Conservation (phyloP, 2,113 vertebrate genomes). For the Petrocephalus zakoni region DNA sequence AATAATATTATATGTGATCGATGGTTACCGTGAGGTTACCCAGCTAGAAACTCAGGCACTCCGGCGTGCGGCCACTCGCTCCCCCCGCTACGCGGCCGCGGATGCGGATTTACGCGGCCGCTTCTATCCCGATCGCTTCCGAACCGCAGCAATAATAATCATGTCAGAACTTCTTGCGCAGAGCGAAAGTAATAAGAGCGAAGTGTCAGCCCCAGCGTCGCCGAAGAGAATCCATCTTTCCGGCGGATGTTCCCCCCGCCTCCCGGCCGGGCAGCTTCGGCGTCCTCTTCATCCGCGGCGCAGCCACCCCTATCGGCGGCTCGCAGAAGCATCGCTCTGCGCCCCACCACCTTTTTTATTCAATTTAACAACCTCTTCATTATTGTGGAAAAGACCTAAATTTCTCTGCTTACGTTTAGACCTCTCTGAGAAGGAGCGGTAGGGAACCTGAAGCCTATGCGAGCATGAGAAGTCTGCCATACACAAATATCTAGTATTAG, state of each 20-base stretch:
- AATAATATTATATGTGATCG: not conserved
- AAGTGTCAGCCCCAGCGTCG: constrained; percentile 15
- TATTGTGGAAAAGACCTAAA: not conserved
- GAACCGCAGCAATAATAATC: not conserved
- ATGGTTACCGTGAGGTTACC: not conserved
- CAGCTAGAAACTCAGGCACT: not conserved
- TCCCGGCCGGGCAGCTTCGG: constrained; percentile 1
- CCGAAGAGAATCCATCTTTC: constrained; percentile 31
- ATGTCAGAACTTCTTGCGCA: not conserved
- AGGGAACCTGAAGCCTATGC: not conserved
- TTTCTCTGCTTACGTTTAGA: not conserved
- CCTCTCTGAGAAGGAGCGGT: not conserved
- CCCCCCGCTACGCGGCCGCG: not conserved
- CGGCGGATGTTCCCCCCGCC: constrained; percentile 28
- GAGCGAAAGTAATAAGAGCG: not conserved
- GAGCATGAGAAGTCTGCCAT: not conserved
- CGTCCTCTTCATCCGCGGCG: not conserved
- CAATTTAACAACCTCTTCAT: not conserved
- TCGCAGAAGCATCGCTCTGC: not conserved
- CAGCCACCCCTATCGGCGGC: constrained; percentile 20
- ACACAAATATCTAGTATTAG: not conserved
- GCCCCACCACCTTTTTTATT: not conserved
- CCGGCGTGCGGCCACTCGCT: not conserved
- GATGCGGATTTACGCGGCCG: not conserved
- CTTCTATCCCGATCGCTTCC: not conserved